Base-by-base conservation (phyloP, 1,140 invertebrate genomes). In the Meloidogyne exigua region DNA sequence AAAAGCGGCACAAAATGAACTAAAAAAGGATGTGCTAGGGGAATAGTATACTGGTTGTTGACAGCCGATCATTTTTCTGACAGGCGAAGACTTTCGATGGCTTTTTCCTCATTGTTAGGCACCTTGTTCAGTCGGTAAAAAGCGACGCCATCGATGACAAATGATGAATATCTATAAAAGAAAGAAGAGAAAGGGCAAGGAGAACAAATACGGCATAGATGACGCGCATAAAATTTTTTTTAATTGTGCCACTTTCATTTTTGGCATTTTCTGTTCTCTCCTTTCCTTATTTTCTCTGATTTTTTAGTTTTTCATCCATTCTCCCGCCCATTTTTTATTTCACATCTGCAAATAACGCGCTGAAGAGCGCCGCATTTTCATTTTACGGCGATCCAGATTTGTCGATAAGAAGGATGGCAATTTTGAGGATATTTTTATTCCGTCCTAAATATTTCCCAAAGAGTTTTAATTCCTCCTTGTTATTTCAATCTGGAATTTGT, bases 241-340 rank as follows among this genome's bases (percentile, higher is more conserved):
- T 7, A n/a, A n/a, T 18, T 57, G n/a, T 57, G 49, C 49, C 49
- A 57, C 49, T 57, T 5, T 9, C 18, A 15, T 57, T 57, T 57
- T 57, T 57, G 49, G 49, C 49, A 57, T 57, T 57, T 49, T 49
- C 12, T 11, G 2, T 7, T 32, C 28, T 32, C 9, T 10, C 36
- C 10, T 39, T 10, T 4, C 9, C 10, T 57, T 57, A 12, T n/a
- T n/a, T n/a, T n/a, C 18, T 9, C 18, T 57, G 44, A 49, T 57
- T 57, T 57, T 57, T n/a, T n/a, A 49, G 4, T 57, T 57, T 57
- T 57, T n/a, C n/a, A 57, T 57, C 18, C 49, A 57, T n/a, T 57
- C 49, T 57, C 49, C 49, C 49, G 49, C 49, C 49, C 49, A 57
- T 57, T 57, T 57, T 57, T 21, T n/a, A n/a, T 57, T 57, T 57